Base-by-base conservation (phyloP, 2,888 invertebrate genomes). In the Pseudolycoriella hygida region DNA sequence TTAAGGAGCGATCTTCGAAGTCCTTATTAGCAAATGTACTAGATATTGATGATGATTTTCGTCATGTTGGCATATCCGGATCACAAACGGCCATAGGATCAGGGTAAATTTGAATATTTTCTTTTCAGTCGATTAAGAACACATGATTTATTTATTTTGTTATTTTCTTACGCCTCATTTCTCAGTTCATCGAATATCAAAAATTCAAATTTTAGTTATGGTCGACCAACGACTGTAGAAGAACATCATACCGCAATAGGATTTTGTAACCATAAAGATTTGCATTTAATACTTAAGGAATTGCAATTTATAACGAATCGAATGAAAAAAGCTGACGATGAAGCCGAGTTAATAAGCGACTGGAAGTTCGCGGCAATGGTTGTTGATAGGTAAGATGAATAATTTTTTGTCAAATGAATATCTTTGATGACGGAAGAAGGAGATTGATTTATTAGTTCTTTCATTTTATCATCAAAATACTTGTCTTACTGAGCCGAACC, bases 311-410 rank as follows among this genome's bases (percentile, higher is more conserved):
- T 96, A 62, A 94, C 94, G 37, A 78, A 80, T 55, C 79, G 90
- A 57, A 88, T 94, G 84, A 83, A 85, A 65, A 88, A 90, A 65
- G 84, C 90, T 46, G 94, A 96, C 60, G 88, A 90, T 57, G 89
- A 90, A 60, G 82, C 84, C 47, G 92, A 93, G 62, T 74, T 88
- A 53, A 89, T 89, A 57, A 89, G 85, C 67, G 94, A 96, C 66
- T 94, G 94, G 94, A 93, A 92, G 66, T 96, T 94, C 65, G 94
- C 94, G 47, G 94, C 93, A 53, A 92, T 94, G 89, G 94, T 94
- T 62, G 90, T 96, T 62, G 94, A 96, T 71, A 81, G 89, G 74
- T 78, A 51, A 61, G 25, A n/a, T n/a, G n/a, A n/a, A n/a, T n/a
- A n/a, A n/a, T n/a, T n/a, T n/a, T n/a, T n/a, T n/a, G n/a, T n/a